Evolutionary conservation across 2,888 invertebrate genomes (phyloP).

Genomic region (Hipparchia sbordonii): DNA sequence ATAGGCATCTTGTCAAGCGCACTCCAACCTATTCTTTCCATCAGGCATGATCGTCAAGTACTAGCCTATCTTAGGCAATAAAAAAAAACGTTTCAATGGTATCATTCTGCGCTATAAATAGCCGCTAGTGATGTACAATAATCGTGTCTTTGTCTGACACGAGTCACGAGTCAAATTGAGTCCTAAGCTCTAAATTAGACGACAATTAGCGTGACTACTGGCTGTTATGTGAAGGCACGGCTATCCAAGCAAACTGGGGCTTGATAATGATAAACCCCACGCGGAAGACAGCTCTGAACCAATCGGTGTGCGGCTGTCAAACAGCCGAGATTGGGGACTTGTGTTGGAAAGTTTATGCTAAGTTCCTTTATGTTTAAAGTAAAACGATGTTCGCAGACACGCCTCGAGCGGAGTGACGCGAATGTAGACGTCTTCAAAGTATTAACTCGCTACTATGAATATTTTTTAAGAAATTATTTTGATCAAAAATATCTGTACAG

Average conservation of each 20-base stretch:
- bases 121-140: no score
- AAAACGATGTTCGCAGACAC: conserved; percentile 43
- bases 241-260: neutral
- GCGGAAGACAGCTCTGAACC: conserved; percentile 29
- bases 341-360: conserved; percentile 40
- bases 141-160: no score
- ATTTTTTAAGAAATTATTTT: conserved; percentile 61
- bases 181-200: no score
- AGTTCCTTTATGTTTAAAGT: conserved; percentile 51
- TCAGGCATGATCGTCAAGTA: no score
- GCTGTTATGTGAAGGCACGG: neutral
- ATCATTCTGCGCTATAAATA: no score
- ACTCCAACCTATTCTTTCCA: no score
- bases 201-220: no score
- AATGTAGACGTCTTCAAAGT: conserved; percentile 45
- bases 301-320: conserved; percentile 57
- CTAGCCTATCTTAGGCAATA: no score
- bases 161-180: no score
- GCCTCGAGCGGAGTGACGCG: conserved; percentile 33
- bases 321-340: conserved; percentile 59
- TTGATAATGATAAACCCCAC: conserved; percentile 28
- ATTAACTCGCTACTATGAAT: conserved; percentile 58
- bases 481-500: conserved; percentile 72
- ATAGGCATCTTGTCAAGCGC: no score
- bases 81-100: no score